Percentiles rank a stretch among this genome's conserved stretches.
Conservation (phyloP, 2,113 vertebrate species). For the Noctilio leporinus region DNA sequence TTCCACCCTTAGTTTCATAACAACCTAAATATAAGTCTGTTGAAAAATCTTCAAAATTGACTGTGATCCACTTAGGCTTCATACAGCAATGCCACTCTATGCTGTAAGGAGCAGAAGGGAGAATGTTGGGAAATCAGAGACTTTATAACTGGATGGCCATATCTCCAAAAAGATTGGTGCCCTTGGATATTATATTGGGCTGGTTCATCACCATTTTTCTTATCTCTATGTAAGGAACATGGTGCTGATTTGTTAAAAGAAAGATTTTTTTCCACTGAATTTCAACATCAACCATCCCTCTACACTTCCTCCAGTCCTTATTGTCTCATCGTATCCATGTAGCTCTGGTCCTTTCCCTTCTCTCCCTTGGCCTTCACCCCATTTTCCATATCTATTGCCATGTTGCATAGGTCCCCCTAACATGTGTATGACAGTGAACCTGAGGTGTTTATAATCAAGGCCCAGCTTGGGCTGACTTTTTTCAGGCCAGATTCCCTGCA, state of each 20-base stretch:
- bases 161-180: neutral
- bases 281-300: neutral
- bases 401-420: neutral
- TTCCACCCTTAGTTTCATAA: conserved; percentile 11
- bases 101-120: neutral
- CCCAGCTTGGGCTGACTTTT: neutral
- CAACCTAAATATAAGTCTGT: neutral
- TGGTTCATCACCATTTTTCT: neutral
- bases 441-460: neutral
- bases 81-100: neutral
- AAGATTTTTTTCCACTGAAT: neutral
- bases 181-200: neutral
- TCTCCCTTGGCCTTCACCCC: neutral
- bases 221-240: neutral
- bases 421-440: neutral
- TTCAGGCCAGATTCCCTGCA: neutral
- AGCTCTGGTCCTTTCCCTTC: neutral
- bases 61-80: neutral
- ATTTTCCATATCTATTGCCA: neutral
- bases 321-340: neutral
- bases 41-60: conserved; percentile 34
- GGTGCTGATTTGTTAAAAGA: conserved; percentile 10
- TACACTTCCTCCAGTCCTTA: neutral
- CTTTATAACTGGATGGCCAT: neutral
- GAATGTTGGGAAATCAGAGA: neutral